Evolutionary conservation across 1,140 invertebrate genomes (phyloP), one percentile per base, ranked within the genome.

Genomic region (Rhynchophorus ferrugineus): DNA sequence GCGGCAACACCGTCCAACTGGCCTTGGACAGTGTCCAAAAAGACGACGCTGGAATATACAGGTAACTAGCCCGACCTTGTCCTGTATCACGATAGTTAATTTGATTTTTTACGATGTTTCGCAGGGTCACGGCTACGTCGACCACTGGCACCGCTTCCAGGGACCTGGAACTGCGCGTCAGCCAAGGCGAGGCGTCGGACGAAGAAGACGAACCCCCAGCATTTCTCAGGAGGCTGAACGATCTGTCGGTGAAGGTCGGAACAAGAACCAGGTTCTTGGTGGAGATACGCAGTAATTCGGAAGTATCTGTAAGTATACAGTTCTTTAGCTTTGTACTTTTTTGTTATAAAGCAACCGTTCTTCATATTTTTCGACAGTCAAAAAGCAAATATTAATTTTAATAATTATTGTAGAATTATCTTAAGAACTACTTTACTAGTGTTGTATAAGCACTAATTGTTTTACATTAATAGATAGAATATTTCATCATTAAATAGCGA

Each of bases 181-280:
- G 58, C 21, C 51, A 52, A n/a, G 49, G 48, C 11, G 34, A 49
- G 17, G 64, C 70, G 13, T 69, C 50, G 16, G 67, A 71, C 11
- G 70, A 74, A 37, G 78, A 78, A 46, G 82, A 82, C 56, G 81
- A 84, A 69, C 83, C 83, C n/a, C 87, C 87, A 1, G 68, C 78
- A 24, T 91, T 91, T 67, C 68, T 89, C 5, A 75, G 87, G 46
- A 74, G 84, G 50, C 74, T 92, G 3, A 82, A 80, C 54, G 87
- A 91, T 69, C 76, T 89, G 3, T 82, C 85, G 1, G 87, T 89
- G 19, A 91, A 91, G 74, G 87, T 92, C 61, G 88, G 88, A 49
- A 86, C 88, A 3, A 75, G 87, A 57, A 86, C 86, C 0, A 76
- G 88, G 54, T 84, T 91, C 57, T 75, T 91, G 7, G 85, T 89